Conservation (phyloP, 1,140 invertebrate species). For the Drosophila dunni region DNA sequence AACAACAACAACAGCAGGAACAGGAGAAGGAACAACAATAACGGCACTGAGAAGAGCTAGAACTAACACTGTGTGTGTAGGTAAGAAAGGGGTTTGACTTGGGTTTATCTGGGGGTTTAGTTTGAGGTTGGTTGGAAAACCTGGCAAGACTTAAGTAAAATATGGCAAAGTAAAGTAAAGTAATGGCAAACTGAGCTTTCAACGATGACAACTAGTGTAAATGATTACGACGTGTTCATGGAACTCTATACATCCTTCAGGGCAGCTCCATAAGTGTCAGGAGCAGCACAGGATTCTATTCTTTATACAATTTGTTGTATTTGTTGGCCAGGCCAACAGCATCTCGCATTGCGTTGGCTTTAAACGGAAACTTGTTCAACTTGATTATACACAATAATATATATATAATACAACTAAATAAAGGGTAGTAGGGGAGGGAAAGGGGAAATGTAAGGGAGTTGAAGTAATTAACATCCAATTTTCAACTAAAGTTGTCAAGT, state of each 20-base stretch:
- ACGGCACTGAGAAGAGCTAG: conserved; percentile 18
- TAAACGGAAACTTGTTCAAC: conserved; percentile 54
- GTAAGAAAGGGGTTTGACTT: neutral
- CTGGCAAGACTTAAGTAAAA: conserved; percentile 19
- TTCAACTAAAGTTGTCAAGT: conserved; percentile 63
- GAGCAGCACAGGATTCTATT: conserved; percentile 74
- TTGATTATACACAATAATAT: neutral
- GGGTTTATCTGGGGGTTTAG: neutral
- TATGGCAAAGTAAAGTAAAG: conserved; percentile 31
- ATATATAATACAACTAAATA: conserved; percentile 14
- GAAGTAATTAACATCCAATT: conserved; percentile 75
- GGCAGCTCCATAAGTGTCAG: conserved; percentile 73
- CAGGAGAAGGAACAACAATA: neutral
- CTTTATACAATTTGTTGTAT: conserved; percentile 45
- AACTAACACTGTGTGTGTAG: conserved; percentile 5
- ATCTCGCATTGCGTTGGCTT: conserved; percentile 38
- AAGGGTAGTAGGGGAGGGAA: conserved; percentile 6
- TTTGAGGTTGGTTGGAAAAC: neutral
- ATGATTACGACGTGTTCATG: conserved; percentile 76
- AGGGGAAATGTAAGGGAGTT: conserved; percentile 48
- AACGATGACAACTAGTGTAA: conserved; percentile 78
- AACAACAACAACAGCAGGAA: neutral
- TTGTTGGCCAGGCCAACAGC: conserved; percentile 56
- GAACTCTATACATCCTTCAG: conserved; percentile 40
- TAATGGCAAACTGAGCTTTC: conserved; percentile 44